These are phyloP conservation scores for Hafferia zeledoni DNA, from an alignment of 2,797 vertebrate genomes.

Conservation along the genomic window DNA sequence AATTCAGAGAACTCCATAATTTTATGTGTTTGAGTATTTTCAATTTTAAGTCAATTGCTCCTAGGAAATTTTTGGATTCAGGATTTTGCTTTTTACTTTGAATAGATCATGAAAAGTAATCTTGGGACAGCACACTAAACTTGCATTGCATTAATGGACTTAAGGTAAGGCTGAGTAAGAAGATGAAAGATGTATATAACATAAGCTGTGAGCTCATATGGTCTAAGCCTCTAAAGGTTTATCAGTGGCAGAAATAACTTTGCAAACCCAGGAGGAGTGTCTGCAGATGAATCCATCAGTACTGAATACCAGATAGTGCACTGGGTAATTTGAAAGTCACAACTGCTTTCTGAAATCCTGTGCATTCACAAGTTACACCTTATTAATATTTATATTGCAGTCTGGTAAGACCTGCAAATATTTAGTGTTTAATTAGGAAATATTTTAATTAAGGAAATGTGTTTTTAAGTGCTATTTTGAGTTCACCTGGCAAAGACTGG, in stretches of 20 bases:
- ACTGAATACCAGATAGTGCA: neutral
- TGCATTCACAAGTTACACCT: neutral
- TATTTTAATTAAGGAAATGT: conserved; percentile 44
- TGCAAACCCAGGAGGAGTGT: neutral
- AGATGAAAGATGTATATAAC: neutral
- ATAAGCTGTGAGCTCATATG: neutral
- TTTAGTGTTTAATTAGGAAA: conserved; percentile 47
- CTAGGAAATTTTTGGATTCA: neutral
- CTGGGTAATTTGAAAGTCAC: conserved; percentile 32
- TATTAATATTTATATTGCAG: conserved; percentile 40
- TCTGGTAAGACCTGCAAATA: conserved; percentile 33
- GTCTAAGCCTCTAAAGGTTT: neutral
- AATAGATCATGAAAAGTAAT: neutral
- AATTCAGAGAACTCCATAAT: neutral
- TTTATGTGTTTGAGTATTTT: neutral
- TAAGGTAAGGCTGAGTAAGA: neutral
- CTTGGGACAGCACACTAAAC: neutral
- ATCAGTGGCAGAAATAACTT: neutral
- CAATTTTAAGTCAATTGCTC: neutral
- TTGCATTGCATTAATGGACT: neutral
- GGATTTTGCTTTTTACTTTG: conserved; percentile 1
- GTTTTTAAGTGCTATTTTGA: conserved; percentile 27
- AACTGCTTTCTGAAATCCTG: neutral
- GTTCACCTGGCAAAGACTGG: neutral
- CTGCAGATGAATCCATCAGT: conserved; percentile 11